phyloP scores from a whole-genome alignment of 2,888 invertebrate species.

The Plagiodera versicolora region DNA sequence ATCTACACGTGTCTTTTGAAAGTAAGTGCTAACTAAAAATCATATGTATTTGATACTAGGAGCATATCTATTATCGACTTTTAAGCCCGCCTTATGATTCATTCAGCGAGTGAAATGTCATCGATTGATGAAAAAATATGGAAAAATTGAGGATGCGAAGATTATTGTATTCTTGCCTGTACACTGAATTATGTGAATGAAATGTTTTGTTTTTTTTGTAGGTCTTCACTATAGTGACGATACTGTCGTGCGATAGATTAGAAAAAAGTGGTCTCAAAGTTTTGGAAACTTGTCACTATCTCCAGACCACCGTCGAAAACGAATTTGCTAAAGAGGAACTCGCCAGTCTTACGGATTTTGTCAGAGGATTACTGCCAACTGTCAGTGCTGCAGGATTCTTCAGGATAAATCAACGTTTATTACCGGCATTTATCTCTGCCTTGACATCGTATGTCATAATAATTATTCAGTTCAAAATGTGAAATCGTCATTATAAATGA shows the following conservation, averaged over 20 bases:
- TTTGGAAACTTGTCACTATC: slow-evolving; percentile 14
- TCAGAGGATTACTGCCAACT: slow-evolving; percentile 16
- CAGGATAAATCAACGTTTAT: slow-evolving; percentile 14
- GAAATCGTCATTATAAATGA: too few relatives aligned
- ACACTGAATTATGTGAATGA: background rate
- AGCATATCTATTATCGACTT: too few relatives aligned
- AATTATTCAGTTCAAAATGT: slow-evolving; percentile 19
- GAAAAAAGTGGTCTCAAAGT: slow-evolving; percentile 14
- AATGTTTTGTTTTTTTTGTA: background rate
- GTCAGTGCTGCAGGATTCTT: slow-evolving; percentile 24
- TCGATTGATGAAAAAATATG: too few relatives aligned
- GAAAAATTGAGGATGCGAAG: too few relatives aligned
- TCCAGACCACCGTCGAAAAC: slow-evolving; percentile 15
- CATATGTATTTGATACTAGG: too few relatives aligned
- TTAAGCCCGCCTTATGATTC: too few relatives aligned
- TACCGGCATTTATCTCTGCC: slow-evolving; percentile 19
- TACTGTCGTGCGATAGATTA: slow-evolving; percentile 15
- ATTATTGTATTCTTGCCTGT: too few relatives aligned
- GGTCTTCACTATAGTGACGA: slow-evolving; percentile 8
- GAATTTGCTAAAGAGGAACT: slow-evolving; percentile 11
- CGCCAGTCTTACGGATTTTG: slow-evolving; percentile 6
- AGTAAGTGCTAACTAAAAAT: too few relatives aligned
- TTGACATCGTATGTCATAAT: slow-evolving; percentile 24
- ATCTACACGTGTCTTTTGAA: too few relatives aligned
- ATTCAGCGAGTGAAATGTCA: too few relatives aligned